phyloP scores from a whole-genome alignment of 2,113 vertebrate species.

The Nettapus auritus region DNA sequence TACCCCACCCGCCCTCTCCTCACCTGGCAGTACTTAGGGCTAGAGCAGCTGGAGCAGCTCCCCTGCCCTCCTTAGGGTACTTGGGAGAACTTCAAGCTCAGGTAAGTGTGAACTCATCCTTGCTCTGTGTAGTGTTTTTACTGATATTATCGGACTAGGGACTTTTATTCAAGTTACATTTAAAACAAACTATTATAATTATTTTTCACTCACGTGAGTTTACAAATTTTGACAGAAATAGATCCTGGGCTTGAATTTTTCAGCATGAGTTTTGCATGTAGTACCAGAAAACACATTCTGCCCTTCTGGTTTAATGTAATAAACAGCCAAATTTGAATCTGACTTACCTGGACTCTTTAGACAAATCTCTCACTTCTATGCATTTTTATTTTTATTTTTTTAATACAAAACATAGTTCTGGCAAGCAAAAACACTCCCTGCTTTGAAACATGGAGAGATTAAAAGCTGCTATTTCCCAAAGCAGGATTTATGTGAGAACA shows the following conservation, averaged over 20 bases:
- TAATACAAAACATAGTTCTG: not conserved
- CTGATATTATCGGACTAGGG: not conserved
- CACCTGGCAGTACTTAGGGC: not conserved
- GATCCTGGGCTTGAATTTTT: not conserved
- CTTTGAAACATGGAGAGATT: not conserved
- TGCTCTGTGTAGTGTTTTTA: not conserved
- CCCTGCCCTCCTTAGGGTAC: not conserved
- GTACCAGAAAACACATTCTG: not conserved
- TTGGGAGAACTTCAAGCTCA: not conserved
- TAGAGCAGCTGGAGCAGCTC: not conserved
- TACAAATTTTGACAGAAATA: not conserved
- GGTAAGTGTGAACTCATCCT: not conserved
- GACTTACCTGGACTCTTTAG: not conserved
- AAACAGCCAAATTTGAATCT: not conserved
- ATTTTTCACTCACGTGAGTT: not conserved
- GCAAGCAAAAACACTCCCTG: not conserved
- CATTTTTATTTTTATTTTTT: not conserved
- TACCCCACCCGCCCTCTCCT: not conserved
- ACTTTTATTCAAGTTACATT: not conserved
- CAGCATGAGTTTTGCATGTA: not conserved
- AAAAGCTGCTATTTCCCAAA: not conserved
- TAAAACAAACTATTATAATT: not conserved
- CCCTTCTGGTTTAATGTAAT: not conserved
- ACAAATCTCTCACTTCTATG: not conserved
- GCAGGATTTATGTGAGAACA: not conserved